Conservation (phyloP, 2,888 invertebrate species). For the Germaria angustata region DNA sequence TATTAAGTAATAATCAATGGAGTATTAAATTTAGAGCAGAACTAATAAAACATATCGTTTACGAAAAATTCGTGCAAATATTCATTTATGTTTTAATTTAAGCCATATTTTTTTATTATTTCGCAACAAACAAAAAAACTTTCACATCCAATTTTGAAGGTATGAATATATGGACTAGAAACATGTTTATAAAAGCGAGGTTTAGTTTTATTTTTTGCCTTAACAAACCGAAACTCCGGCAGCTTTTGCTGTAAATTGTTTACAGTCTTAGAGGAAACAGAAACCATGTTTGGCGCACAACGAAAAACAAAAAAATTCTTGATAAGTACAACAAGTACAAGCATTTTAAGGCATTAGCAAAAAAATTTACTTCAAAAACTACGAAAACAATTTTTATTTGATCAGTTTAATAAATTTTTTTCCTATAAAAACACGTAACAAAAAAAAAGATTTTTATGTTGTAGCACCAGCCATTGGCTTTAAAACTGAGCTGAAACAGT, state of each 20-base stretch:
- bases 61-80: slow-evolving; percentile 63
- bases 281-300: slow-evolving; percentile 20
- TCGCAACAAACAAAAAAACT: slow-evolving; percentile 22
- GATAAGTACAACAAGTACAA: slow-evolving; percentile 36
- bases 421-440: background rate
- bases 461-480: slow-evolving; percentile 8
- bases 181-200: slow-evolving; percentile 15
- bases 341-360: slow-evolving; percentile 9
- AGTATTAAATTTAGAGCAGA: slow-evolving; percentile 55
- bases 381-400: slow-evolving; percentile 29
- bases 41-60: slow-evolving; percentile 52
- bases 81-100: slow-evolving; percentile 46
- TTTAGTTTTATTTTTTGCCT: background rate
- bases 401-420: slow-evolving; percentile 18
- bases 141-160: slow-evolving; percentile 49
- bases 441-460: slow-evolving; percentile 33
- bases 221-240: slow-evolving; percentile 9
- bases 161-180: slow-evolving; percentile 1
- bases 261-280: slow-evolving; percentile 47
- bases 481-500: background rate
- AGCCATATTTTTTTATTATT: background rate
- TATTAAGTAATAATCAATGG: background rate
- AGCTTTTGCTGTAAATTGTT: slow-evolving; percentile 24
- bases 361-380: background rate
- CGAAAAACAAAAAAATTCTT: slow-evolving; percentile 39